Conservation (phyloP, 2,797 vertebrate genomes). For the Anisognathus igniventris region DNA sequence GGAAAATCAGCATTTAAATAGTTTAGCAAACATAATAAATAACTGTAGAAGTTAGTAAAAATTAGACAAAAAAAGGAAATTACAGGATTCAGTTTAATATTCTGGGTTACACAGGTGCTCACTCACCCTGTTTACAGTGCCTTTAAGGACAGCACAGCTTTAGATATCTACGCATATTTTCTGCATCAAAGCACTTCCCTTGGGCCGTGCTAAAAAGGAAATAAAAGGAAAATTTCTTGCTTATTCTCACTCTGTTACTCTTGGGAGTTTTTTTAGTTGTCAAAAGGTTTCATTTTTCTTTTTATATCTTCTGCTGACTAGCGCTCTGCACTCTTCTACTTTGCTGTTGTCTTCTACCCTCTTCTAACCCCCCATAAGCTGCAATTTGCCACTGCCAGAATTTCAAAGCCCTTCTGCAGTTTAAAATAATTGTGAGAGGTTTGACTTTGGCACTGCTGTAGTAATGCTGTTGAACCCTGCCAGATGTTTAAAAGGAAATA, state of each 20-base stretch:
- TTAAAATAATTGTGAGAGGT: neutral
- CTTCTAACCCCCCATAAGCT: neutral
- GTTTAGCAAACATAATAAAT: neutral
- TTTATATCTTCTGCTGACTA: slow-evolving; percentile 33
- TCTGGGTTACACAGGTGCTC: neutral
- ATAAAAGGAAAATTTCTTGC: neutral
- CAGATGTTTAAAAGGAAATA: neutral
- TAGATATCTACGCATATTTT: slow-evolving; percentile 6
- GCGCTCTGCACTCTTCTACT: neutral
- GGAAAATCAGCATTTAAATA: neutral
- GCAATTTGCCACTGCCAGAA: neutral
- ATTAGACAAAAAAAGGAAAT: neutral
- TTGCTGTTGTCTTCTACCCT: neutral
- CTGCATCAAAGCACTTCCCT: slow-evolving; percentile 28
- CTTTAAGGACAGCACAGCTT: neutral
- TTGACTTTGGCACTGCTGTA: neutral
- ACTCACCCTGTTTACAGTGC: neutral
- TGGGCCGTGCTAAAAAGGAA: slow-evolving; percentile 1
- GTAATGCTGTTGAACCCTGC: neutral
- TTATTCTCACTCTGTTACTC: slow-evolving; percentile 20
- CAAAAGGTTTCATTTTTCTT: slow-evolving; percentile 34
- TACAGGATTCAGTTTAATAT: neutral
- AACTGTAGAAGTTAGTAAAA: neutral
- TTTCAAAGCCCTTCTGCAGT: slow-evolving; percentile 13
- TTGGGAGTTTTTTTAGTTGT: neutral